Percentiles rank a stretch among this genome's conserved stretches.
phyloP scores from a whole-genome alignment of 2,797 vertebrate species.

The Columba guinea region DNA sequence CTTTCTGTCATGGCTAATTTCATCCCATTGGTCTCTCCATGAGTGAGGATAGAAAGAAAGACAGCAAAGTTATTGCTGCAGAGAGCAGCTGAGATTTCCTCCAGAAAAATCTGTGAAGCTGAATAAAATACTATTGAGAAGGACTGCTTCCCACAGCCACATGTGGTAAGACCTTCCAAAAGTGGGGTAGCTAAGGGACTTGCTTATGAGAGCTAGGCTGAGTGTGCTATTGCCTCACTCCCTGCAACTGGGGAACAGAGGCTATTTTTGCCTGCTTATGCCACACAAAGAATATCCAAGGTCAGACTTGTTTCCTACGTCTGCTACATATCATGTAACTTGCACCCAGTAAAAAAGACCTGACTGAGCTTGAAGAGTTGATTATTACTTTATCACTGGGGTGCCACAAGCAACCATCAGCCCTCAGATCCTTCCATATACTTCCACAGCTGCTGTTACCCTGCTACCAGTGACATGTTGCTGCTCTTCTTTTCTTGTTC shows the following conservation, averaged over 20 bases:
- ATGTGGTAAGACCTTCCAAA: background rate
- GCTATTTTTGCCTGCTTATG: background rate
- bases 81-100: background rate
- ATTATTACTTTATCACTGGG: background rate
- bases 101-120: background rate
- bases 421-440: background rate
- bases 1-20: constrained; percentile 5
- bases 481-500: background rate
- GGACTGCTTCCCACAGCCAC: background rate
- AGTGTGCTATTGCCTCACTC: background rate
- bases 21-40: background rate
- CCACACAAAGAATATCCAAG: background rate
- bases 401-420: background rate
- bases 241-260: background rate
- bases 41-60: background rate
- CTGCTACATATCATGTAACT: background rate
- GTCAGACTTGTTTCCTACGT: background rate
- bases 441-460: background rate
- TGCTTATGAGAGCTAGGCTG: background rate
- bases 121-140: background rate
- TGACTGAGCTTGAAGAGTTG: background rate
- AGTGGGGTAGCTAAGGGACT: background rate
- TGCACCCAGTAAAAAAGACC: background rate
- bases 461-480: background rate
- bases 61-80: background rate